Conservation (phyloP, 2,797 vertebrate genomes). For the Cryptoblepharus egeriae region DNA sequence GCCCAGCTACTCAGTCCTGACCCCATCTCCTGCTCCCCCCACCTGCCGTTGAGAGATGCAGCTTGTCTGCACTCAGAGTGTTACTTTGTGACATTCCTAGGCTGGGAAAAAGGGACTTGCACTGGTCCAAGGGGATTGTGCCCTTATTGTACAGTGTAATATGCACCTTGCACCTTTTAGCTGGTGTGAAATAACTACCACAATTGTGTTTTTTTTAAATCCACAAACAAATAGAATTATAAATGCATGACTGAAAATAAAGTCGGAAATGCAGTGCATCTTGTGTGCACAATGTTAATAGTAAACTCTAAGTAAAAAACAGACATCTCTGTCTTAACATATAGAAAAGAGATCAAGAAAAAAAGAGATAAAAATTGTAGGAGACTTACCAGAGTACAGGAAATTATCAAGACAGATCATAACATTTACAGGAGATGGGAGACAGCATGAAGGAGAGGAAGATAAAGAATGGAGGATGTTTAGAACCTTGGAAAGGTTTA, state of each 20-base stretch:
- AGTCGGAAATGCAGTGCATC: background rate
- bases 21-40: too few relatives aligned
- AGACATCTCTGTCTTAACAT: background rate
- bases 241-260: background rate
- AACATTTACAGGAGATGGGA: conserved; percentile 8
- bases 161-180: background rate
- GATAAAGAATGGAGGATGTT: background rate
- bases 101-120: too few relatives aligned
- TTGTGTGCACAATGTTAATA: background rate
- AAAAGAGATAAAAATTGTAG: conserved; percentile 24
- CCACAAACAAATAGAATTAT: background rate
- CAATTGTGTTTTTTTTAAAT: background rate
- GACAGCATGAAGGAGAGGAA: background rate
- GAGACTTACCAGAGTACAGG: conserved; percentile 17
- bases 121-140: too few relatives aligned
- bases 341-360: background rate
- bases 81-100: too few relatives aligned
- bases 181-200: background rate
- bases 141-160: too few relatives aligned
- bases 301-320: background rate
- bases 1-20: too few relatives aligned
- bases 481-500: background rate
- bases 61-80: too few relatives aligned
- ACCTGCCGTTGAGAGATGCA: too few relatives aligned
- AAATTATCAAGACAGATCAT: conserved; percentile 22